Base-by-base conservation (phyloP, 2,797 vertebrate species). In the Brachymystax lenok region DNA sequence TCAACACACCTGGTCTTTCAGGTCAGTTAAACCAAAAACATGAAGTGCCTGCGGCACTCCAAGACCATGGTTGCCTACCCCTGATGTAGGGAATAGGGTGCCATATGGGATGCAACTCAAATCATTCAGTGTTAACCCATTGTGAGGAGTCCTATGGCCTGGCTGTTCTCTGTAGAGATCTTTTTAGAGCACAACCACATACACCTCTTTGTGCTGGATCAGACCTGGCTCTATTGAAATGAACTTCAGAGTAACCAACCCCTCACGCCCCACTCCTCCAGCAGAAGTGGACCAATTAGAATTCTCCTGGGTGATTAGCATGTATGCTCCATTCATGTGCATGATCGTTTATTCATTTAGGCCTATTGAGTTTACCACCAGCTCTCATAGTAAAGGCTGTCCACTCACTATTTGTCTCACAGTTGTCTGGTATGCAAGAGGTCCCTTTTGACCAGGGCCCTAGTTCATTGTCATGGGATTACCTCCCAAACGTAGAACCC, bases 221-320 rank as follows among this genome's bases (percentile, higher is more conserved):
- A 91, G 88, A 79, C 83, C 83, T 59, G 70, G 82, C 80, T 86
- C 87, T 84, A 85, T 91, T 88, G 83, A 90, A 74, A 30, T 3
- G 3, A 77, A 76, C 87, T 82, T 83, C 82, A 88, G 88, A 88
- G 86, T 35, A 35, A 7, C 35, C 73, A 80, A 80, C 80, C 88
- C 83, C 82, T 77, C 64, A 79, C 84, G 85, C 77, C 74, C 85
- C 83, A 86, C 87, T 74, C 85, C 13, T 56, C 88, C 81, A 87
- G 82, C 88, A 87, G 88, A 90, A 79, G 85, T 77, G 84, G 85
- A 88, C 88, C 90, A 91, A 90, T 91, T 91, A 92, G 89, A 89
- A 86, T 88, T 90, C 91, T 91, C 89, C 69, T 73, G 87, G 88
- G 89, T 79, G 88, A 91, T 92, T 90, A 92, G 84, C 90, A 90